Base-by-base conservation (phyloP, 37 sponge, comb jelly and placozoan species). In the Bolinopsis microptera region DNA sequence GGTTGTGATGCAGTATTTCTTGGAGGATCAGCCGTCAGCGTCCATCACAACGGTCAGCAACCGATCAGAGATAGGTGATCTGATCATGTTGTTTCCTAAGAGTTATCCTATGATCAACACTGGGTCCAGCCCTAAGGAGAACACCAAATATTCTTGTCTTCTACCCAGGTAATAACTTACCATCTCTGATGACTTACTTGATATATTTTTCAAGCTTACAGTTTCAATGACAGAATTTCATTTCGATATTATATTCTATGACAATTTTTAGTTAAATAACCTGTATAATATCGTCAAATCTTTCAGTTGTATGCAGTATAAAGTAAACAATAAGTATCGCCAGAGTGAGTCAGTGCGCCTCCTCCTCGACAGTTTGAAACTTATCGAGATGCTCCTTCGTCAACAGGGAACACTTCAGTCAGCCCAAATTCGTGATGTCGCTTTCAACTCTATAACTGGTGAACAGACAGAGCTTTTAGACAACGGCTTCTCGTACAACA, bases 401-500 rank as follows among this genome's bases (percentile, higher is more conserved):
- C 61, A 86, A 48, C 38, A 48, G 0, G 22, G 31, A 13, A 22
- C 26, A 24, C 90, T 86, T 27, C 27, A 1, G 8, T 9, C 61
- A 35, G 0, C 41, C 22, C n/a, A 28, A 40, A 28, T 86, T 26
- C 41, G 41, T 9, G 90, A 41, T 48, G 36, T 13, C 34, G 26
- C 41, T 28, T 86, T 86, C 61, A 23, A 0, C 0, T 86, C 90
- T 13, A 41, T 86, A 0, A 41, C 61, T 3, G 35, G 35, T 30
- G 61, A 86, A 48, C 25, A 41, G 90, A 34, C 48, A 13, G n/a
- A 35, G 2, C 90, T 86, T 3, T 28, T 41, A 8, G 90, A 41
- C 90, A 35, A 86, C 38, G 90, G 90, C 61, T 86, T 41, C 90
- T 41, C 61, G 48, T 86, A 86, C 61, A 86, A 86, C 90, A 35